Evolutionary conservation across 2,888 invertebrate species (phyloP), one percentile per base, ranked within the genome.

Genomic region (Caenorhabditis afra): DNA sequence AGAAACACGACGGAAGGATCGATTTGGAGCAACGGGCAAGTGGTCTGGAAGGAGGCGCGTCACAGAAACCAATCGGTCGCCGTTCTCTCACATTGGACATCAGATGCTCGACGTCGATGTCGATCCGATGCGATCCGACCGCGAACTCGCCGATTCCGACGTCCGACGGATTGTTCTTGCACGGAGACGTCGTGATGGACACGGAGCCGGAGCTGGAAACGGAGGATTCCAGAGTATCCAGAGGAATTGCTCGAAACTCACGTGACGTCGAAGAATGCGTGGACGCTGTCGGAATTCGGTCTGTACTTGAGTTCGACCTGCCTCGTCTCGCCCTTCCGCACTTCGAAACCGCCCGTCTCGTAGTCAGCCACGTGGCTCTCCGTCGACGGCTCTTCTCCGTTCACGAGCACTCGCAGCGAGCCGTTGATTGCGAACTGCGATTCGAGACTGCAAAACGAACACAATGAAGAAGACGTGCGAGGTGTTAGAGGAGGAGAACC

Each of bases 31-130:
- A 75, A 55, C 16, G 59, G 39, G 39, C 74, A 75, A 3, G 52
- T 53, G 3, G 74, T 75, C 74, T 75, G 61, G 41, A 75, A 67
- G n/a, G 39, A 18, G 18, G 23, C n/a, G n/a, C n/a, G n/a, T n/a
- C n/a, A n/a, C n/a, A n/a, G 41, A 44, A 41, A 5, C 22, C 16
- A 39, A 41, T 18, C 12, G 29, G 29, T n/a, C n/a, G 29, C 29
- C 3, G 29, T 29, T 29, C 29, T 29, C 29, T 55, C 16, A 73
- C 73, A 65, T 66, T 75, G 16, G 58, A 45, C 66, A 75, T 75
- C 45, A 75, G 45, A 23, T n/a, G 3, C 35, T 75, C 66, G 35
- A 75, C 11, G 47, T 65, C 59, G 20, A 75, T 49, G 20, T 75
- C 61, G 16, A 75, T 55, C 37, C 37, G 59, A 66, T 75, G 65